phyloP scores from a whole-genome alignment of 2,888 invertebrate species.

The Hyposoter didymator region DNA sequence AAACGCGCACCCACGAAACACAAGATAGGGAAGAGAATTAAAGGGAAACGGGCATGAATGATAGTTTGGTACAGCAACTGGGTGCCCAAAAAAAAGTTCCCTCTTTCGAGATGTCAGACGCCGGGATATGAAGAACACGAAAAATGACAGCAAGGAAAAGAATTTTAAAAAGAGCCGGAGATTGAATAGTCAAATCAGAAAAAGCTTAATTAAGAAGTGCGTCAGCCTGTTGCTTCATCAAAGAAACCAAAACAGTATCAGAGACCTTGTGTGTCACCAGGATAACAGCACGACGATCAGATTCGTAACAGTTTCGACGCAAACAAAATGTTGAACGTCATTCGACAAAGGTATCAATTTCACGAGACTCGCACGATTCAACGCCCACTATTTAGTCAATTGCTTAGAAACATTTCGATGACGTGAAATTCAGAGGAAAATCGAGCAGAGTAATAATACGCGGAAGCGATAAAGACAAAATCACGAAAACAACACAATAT shows the following conservation, averaged over 20 bases:
- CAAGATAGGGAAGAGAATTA: neutral
- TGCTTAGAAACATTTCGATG: slow-evolving; percentile 1
- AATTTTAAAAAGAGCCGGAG: neutral
- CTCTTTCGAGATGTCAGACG: neutral
- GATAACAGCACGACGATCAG: neutral
- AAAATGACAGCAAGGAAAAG: neutral
- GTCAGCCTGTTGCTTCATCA: neutral
- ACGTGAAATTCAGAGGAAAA: neutral
- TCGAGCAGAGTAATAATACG: neutral
- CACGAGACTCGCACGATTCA: slow-evolving; percentile 25
- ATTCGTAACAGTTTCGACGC: slow-evolving; percentile 37
- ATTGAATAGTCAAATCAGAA: neutral
- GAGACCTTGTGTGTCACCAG: neutral
- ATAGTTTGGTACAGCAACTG: slow-evolving; percentile 9
- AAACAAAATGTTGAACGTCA: slow-evolving; percentile 23
- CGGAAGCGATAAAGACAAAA: neutral
- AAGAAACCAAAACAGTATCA: neutral
- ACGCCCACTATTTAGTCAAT: slow-evolving; percentile 26
- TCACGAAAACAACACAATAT: slow-evolving; percentile 9
- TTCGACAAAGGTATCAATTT: slow-evolving; percentile 37
- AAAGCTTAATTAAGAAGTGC: neutral
- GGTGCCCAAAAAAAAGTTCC: slow-evolving; percentile 4
- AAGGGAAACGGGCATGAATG: slow-evolving; percentile 30
- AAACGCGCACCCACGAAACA: slow-evolving; percentile 40
- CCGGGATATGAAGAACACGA: neutral